Conservation (phyloP, 2,113 vertebrate species). For the Hemichromis elongatus region DNA sequence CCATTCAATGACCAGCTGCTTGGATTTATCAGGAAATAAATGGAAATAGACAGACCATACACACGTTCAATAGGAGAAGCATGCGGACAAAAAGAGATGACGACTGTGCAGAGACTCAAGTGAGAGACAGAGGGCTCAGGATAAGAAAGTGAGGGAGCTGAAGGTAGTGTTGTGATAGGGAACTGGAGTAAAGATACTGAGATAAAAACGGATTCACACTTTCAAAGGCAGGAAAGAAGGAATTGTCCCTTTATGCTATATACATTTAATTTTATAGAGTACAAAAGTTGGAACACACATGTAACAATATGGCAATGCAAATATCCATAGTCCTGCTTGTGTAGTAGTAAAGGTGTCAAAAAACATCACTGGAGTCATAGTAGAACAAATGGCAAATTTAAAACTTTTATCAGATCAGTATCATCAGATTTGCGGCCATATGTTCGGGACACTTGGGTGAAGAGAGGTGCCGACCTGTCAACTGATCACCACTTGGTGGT, state of each 20-base stretch:
- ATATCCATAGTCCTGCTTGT: background rate
- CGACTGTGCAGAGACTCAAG: background rate
- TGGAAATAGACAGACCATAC: constrained; percentile 31
- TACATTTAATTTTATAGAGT: background rate
- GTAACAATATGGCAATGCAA: background rate
- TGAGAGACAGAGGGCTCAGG: background rate
- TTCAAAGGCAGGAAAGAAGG: background rate
- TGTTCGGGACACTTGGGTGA: background rate
- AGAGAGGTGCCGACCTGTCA: background rate
- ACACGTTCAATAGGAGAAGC: background rate
- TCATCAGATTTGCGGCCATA: background rate
- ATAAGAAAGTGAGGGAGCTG: background rate
- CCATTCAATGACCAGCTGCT: constrained; percentile 36
- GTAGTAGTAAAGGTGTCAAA: background rate
- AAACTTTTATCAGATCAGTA: background rate
- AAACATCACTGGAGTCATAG: background rate
- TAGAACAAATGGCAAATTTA: background rate
- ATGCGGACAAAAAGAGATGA: background rate
- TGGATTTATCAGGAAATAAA: constrained; percentile 45
- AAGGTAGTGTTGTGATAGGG: constrained; percentile 30
- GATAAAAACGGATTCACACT: constrained; percentile 26
- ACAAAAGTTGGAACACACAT: background rate
- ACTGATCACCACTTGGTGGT: background rate
- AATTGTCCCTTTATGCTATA: background rate
- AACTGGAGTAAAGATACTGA: constrained; percentile 21